Percentiles rank a stretch among this genome's conserved stretches.
Evolutionary conservation across 2,797 vertebrate species (phyloP).

Genomic region (Platyrinchus mystaceus): DNA sequence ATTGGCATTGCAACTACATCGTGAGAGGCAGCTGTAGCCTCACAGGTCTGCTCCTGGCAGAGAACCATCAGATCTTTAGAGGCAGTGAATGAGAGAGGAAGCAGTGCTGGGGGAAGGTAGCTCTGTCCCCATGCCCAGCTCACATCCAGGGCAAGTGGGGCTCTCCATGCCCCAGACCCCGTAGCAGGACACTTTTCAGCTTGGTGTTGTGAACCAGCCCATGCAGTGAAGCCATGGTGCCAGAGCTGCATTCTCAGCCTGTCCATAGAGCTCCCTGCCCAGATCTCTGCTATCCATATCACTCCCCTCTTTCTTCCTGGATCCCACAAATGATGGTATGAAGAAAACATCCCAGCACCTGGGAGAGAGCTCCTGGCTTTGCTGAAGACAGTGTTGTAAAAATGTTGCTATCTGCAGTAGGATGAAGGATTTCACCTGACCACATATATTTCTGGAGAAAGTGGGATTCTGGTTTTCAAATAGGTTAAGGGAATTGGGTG

Average conservation of each 20-base stretch:
- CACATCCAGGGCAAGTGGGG: background rate
- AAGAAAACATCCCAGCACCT: background rate
- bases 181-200: background rate
- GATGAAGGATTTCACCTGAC: background rate
- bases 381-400: background rate
- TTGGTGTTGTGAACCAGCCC: background rate
- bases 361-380: background rate
- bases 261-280: background rate
- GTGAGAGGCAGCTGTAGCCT: background rate
- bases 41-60: background rate
- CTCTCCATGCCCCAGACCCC: fast-evolving
- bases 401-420: background rate
- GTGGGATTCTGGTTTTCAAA: constrained; percentile 40
- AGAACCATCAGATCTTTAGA: background rate
- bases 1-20: background rate
- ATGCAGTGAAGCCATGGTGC: fast-evolving
- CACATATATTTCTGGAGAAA: background rate
- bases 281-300: background rate
- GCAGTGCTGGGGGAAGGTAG: background rate
- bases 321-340: fast-evolving
- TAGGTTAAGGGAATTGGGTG: constrained; percentile 56
- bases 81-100: background rate
- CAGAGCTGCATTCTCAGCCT: background rate
- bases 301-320: background rate
- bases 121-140: background rate